phyloP scores from a whole-genome alignment of 2,888 invertebrate species.

The Barypeithes pellucidus region DNA sequence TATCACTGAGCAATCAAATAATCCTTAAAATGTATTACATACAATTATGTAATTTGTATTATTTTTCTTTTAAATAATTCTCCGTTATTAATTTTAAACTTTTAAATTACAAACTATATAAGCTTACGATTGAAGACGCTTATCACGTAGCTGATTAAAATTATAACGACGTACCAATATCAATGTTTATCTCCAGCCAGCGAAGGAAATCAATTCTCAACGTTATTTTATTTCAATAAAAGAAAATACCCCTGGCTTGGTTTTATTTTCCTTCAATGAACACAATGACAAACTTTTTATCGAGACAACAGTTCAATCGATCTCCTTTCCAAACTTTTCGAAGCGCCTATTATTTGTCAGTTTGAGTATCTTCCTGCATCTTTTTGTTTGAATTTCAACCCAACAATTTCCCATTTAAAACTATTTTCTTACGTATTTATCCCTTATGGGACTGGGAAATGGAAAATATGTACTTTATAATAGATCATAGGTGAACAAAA shows the following conservation, averaged over 20 bases:
- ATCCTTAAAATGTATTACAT: too few species aligned
- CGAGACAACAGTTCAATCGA: constrained; percentile 54
- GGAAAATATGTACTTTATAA: neutral
- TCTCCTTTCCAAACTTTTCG: constrained; percentile 52
- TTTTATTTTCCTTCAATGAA: constrained; percentile 55
- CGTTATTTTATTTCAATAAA: constrained; percentile 51
- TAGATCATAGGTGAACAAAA: too few species aligned
- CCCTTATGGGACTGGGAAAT: neutral
- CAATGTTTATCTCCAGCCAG: constrained; percentile 46
- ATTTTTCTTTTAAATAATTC: too few species aligned
- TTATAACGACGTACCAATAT: constrained; percentile 41
- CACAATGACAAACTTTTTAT: constrained; percentile 55
- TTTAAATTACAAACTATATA: constrained; percentile 1
- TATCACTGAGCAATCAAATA: too few species aligned
- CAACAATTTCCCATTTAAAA: constrained; percentile 43
- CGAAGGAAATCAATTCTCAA: constrained; percentile 47
- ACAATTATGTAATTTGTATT: too few species aligned
- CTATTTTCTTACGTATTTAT: constrained; percentile 23
- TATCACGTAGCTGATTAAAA: constrained; percentile 41
- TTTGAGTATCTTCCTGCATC: constrained; percentile 51
- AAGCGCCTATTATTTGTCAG: constrained; percentile 55
- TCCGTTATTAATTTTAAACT: neutral
- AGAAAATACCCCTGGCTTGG: constrained; percentile 50
- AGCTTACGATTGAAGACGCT: neutral
- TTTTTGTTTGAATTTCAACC: constrained; percentile 46